Percentiles rank a stretch among this genome's conserved stretches.
These are phyloP conservation scores for Mesocentrotus franciscanus DNA, from an alignment of 53 echinoderm and acorn worm genomes.

Conservation along the genomic window DNA sequence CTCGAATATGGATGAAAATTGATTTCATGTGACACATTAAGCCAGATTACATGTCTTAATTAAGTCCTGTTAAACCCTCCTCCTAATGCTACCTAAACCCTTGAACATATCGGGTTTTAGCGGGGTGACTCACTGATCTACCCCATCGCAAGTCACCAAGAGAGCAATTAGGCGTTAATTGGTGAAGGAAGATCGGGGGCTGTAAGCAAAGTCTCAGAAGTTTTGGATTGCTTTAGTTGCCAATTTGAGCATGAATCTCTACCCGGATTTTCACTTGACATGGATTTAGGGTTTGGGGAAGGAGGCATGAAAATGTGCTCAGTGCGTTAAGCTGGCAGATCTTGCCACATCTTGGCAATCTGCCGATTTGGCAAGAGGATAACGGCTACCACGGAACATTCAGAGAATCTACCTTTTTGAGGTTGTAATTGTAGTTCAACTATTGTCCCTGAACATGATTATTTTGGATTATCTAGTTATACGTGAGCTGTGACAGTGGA, in stretches of 20 bases:
- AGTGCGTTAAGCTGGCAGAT: conserved; percentile 10
- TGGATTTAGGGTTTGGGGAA: neutral
- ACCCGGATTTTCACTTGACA: conserved; percentile 29
- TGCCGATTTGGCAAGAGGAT: conserved; percentile 23
- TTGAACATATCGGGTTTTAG: neutral
- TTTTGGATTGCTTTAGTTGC: conserved; percentile 43
- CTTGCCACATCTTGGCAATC: conserved; percentile 1
- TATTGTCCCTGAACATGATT: neutral
- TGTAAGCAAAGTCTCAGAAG: conserved; percentile 45
- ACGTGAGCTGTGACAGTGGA: neutral
- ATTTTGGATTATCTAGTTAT: neutral
- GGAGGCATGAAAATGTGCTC: conserved; percentile 29
- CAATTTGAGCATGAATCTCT: conserved; percentile 29
- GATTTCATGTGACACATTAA: conserved; percentile 56
- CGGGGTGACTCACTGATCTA: conserved; percentile 12
- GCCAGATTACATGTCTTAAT: conserved; percentile 39
- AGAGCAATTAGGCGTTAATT: conserved; percentile 61
- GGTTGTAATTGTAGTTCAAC: neutral
- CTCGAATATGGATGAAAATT: conserved; percentile 33
- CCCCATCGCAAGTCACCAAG: conserved; percentile 32
- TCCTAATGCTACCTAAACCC: conserved; percentile 41
- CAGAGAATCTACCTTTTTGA: neutral
- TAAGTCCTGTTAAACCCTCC: conserved; percentile 31
- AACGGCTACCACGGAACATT: neutral
- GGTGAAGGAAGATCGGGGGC: conserved; percentile 23